These are phyloP conservation scores for Chelmon rostratus DNA, from an alignment of 2,797 vertebrate genomes.

Conservation along the genomic window DNA sequence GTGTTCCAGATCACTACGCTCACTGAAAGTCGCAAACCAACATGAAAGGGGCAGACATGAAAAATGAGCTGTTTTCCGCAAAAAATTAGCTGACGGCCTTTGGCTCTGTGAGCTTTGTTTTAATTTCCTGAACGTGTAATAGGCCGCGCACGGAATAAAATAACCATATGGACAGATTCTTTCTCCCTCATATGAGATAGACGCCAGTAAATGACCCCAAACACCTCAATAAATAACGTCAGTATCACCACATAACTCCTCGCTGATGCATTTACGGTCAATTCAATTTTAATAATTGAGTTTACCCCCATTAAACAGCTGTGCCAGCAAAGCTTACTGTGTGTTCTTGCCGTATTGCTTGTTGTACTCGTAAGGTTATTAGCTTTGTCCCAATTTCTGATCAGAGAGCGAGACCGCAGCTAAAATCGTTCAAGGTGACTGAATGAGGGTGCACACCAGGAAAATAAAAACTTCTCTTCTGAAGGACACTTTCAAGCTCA, in stretches of 20 bases:
- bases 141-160: constrained; percentile 74
- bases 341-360: constrained; percentile 44
- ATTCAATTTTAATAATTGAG: constrained; percentile 75
- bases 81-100: constrained; percentile 71
- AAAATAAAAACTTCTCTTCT: constrained; percentile 36
- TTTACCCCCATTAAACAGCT: constrained; percentile 66
- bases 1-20: constrained; percentile 56
- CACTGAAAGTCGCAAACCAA: constrained; percentile 60
- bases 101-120: constrained; percentile 74
- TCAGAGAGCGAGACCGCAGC: constrained; percentile 18
- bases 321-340: constrained; percentile 48
- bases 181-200: constrained; percentile 58
- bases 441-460: constrained; percentile 1
- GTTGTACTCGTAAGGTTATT: constrained; percentile 42
- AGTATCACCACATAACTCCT: constrained; percentile 54
- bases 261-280: constrained; percentile 55
- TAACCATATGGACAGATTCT: constrained; percentile 68
- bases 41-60: constrained; percentile 70
- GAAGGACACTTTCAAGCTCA: constrained; percentile 43
- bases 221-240: constrained; percentile 72
- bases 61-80: constrained; percentile 73
- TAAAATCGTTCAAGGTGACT: constrained; percentile 55
- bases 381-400: constrained; percentile 40
- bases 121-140: constrained; percentile 82
- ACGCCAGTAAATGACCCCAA: constrained; percentile 68